Evolutionary conservation across 2,888 invertebrate species (phyloP).

Genomic region (Clivina fossor): DNA sequence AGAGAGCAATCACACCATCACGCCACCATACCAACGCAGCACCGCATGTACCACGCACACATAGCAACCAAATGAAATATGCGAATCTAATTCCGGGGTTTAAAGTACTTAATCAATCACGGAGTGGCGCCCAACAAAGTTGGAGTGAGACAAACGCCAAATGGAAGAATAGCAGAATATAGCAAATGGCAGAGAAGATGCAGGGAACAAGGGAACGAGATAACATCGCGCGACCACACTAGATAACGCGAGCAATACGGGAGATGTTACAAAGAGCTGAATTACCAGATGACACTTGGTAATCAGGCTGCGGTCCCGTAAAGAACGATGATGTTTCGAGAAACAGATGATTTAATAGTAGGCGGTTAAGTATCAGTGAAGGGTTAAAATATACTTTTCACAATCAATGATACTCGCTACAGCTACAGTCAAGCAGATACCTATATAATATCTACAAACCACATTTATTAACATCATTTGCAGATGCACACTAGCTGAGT

Average conservation of each 20-base stretch:
- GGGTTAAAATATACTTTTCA: no score
- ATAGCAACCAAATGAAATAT: slow-evolving; percentile 51
- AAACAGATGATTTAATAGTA: background rate
- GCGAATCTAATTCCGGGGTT: slow-evolving; percentile 53
- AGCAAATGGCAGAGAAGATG: slow-evolving; percentile 13
- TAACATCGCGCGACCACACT: slow-evolving; percentile 3
- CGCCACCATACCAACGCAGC: slow-evolving; percentile 29
- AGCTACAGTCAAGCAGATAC: no score
- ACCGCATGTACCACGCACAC: slow-evolving; percentile 42
- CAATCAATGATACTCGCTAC: no score
- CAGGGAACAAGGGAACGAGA: slow-evolving; percentile 17
- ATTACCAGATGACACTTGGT: slow-evolving; percentile 49
- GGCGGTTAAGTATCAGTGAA: no score
- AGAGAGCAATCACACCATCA: slow-evolving; percentile 43
- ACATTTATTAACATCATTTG: no score
- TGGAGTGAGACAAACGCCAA: slow-evolving; percentile 25
- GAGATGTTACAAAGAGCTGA: slow-evolving; percentile 43
- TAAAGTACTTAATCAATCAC: slow-evolving; percentile 54
- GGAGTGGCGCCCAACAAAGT: slow-evolving; percentile 33
- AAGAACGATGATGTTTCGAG: slow-evolving; percentile 1
- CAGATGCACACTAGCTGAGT: no score
- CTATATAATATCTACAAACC: no score
- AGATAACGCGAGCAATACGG: slow-evolving; percentile 40
- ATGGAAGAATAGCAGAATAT: slow-evolving; percentile 18
- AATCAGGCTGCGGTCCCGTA: slow-evolving; percentile 41